A percentile compares a stretch with the other conserved stretches of the same genome.
Evolutionary conservation across 2,113 vertebrate genomes (phyloP).

Genomic region (Lepus americanus): DNA sequence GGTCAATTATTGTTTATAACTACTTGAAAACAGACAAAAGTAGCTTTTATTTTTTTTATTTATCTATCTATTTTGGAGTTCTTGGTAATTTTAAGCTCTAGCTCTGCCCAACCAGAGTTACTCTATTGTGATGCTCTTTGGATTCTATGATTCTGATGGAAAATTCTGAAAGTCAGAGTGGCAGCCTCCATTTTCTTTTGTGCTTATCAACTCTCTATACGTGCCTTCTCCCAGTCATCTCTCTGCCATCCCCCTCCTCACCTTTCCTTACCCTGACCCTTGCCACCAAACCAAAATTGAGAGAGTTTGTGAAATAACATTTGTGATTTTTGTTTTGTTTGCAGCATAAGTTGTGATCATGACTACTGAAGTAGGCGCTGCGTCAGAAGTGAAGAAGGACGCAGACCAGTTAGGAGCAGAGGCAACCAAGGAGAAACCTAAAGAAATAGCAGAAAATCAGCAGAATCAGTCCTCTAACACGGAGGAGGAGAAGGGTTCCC

Average conservation of each 20-base stretch:
- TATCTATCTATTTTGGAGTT: not conserved
- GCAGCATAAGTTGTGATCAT: constrained; percentile 91
- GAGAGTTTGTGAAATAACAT: constrained; percentile 2
- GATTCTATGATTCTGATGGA: constrained; percentile 20
- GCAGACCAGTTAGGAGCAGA: constrained; percentile 85
- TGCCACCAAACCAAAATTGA: not conserved
- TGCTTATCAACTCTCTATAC: not conserved
- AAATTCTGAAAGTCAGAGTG: constrained; percentile 12
- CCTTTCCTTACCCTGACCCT: not conserved
- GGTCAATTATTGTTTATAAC: not conserved
- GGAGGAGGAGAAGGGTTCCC: constrained; percentile 78
- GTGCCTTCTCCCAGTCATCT: not conserved
- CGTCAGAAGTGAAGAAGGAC: constrained; percentile 95
- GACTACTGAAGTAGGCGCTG: constrained; percentile 94
- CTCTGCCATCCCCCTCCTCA: not conserved
- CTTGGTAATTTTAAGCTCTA: not conserved
- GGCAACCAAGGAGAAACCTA: constrained; percentile 82
- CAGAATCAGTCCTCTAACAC: constrained; percentile 76
- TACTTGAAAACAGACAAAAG: not conserved
- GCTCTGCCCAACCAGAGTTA: not conserved
- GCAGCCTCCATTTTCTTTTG: not conserved
- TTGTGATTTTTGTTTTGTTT: constrained; percentile 76
- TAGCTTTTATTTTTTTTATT: not conserved
- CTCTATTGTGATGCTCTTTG: constrained; percentile 40
- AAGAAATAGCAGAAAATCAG: constrained; percentile 82